Percentiles rank a stretch among this genome's conserved stretches.
Evolutionary conservation across 2,113 vertebrate species (phyloP).

Genomic region (Ammodramus savannarum): DNA sequence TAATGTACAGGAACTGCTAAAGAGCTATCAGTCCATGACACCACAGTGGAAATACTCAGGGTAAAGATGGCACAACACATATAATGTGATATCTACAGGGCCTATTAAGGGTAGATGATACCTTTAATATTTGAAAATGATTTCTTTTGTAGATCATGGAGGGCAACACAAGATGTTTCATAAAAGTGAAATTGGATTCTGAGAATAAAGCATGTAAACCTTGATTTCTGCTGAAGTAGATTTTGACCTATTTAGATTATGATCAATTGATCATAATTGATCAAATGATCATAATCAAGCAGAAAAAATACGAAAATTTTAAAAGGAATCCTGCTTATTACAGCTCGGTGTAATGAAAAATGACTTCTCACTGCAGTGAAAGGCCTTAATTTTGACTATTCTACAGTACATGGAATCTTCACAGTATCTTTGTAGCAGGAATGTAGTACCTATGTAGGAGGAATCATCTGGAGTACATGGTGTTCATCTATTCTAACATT

Average conservation of each 20-base stretch:
- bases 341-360: neutral
- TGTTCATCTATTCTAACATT: neutral
- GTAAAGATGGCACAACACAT: neutral
- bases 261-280: neutral
- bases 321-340: neutral
- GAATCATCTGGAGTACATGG: neutral
- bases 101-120: neutral
- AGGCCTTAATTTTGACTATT: neutral
- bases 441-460: neutral
- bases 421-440: neutral
- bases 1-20: neutral
- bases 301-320: neutral
- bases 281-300: neutral
- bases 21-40: neutral
- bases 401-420: neutral
- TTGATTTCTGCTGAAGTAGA: neutral
- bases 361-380: neutral
- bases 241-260: neutral
- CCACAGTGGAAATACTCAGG: neutral
- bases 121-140: neutral
- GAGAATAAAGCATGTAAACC: neutral
- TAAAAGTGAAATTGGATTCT: neutral
- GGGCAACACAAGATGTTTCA: neutral
- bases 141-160: neutral
- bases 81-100: neutral